These are phyloP conservation scores for Leptodactylus fallax DNA, from an alignment of 2,797 vertebrate species.

Conservation along the genomic window DNA sequence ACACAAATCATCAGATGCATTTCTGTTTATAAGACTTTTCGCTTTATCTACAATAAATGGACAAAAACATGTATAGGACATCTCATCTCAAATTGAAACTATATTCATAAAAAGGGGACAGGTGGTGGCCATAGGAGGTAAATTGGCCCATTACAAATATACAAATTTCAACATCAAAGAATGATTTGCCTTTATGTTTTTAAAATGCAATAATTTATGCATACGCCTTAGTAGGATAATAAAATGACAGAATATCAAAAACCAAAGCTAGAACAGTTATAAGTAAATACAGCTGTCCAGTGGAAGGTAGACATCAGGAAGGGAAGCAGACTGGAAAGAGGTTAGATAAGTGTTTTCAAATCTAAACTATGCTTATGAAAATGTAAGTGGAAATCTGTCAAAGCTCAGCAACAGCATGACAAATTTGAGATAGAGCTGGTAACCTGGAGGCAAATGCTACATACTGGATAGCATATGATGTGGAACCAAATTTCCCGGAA, in stretches of 20 bases:
- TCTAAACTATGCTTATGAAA: slow-evolving; percentile 39
- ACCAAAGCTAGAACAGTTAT: neutral
- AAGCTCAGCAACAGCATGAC: slow-evolving; percentile 37
- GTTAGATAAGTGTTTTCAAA: slow-evolving; percentile 39
- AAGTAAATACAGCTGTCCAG: slow-evolving; percentile 46
- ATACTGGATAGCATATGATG: slow-evolving; percentile 37
- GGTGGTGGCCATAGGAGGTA: neutral
- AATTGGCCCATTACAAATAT: neutral
- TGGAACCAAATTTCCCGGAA: slow-evolving; percentile 42
- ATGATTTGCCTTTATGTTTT: neutral
- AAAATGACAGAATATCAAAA: slow-evolving; percentile 18
- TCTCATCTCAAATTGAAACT: neutral
- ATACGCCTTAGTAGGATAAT: neutral
- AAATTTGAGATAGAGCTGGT: slow-evolving; percentile 45
- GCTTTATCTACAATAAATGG: neutral
- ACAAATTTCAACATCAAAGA: neutral
- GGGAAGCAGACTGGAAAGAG: slow-evolving; percentile 33
- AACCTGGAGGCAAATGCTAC: slow-evolving; percentile 39
- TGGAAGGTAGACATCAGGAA: slow-evolving; percentile 28
- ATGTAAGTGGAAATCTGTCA: slow-evolving; percentile 43
- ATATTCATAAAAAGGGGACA: neutral
- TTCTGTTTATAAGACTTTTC: neutral
- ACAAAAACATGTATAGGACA: too few species aligned
- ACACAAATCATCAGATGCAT: neutral
- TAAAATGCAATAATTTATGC: neutral